A percentile compares a stretch with the other conserved stretches of the same genome.
These are phyloP conservation scores for Pseudorhombus dupliciocellatus DNA, from an alignment of 2,113 vertebrate genomes.

Conservation along the genomic window DNA sequence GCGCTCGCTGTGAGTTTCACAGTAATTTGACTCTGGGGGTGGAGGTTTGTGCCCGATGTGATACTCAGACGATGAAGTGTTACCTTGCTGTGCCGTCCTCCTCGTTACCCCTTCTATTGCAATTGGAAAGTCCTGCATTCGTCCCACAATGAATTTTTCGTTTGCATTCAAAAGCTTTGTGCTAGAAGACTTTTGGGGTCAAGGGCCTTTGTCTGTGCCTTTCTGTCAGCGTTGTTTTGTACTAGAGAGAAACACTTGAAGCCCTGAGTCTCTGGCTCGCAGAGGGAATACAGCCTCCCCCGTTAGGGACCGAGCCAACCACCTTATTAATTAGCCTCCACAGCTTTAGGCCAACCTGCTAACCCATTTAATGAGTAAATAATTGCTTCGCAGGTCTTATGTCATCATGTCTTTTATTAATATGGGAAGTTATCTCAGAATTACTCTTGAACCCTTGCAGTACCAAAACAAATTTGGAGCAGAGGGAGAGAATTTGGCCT, in stretches of 20 bases:
- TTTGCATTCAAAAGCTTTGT: conserved; percentile 12
- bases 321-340: conserved; percentile 78
- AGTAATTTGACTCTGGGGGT: too few relatives aligned
- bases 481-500: conserved; percentile 59
- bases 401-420: conserved; percentile 77
- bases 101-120: conserved; percentile 1
- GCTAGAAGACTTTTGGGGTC: conserved; percentile 54
- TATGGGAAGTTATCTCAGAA: conserved; percentile 70
- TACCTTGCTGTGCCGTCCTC: conserved; percentile 6
- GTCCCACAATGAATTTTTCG: not conserved
- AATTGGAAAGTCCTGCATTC: too few relatives aligned
- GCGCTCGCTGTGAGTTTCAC: too few relatives aligned
- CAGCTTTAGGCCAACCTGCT: conserved; percentile 77
- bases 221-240: conserved; percentile 42
- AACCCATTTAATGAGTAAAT: conserved; percentile 81
- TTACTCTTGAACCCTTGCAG: conserved; percentile 78
- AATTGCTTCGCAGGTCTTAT: conserved; percentile 76
- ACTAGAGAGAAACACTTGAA: conserved; percentile 43
- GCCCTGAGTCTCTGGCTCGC: conserved; percentile 49
- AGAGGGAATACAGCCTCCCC: conserved; percentile 51
- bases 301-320: conserved; percentile 61
- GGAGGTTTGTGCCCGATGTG: not conserved
- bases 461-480: conserved; percentile 70
- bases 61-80: not conserved
- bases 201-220: conserved; percentile 58